Evolutionary conservation across 1,140 invertebrate genomes (phyloP), one percentile per base, ranked within the genome.

Genomic region (Conus betulinus): DNA sequence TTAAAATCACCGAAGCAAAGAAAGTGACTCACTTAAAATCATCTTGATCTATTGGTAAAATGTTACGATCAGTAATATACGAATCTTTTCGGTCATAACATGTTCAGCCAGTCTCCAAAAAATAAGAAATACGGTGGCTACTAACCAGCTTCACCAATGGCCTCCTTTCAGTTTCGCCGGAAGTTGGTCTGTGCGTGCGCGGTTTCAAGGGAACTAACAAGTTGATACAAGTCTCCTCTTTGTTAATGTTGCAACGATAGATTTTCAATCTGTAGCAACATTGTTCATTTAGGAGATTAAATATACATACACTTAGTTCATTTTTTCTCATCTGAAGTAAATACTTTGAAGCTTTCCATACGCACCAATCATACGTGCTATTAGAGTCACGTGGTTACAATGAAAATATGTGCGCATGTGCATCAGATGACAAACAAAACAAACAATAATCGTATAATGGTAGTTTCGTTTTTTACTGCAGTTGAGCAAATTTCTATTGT

Each of bases 141-240:
- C 85, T 60, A 57, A 79, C 85, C 85, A 57, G 71, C 85, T 79
- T 81, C 20, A 17, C 63, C 25, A 74, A 67, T 85, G 84, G 63
- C 84, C 84, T 85, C 85, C 85, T 87, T 87, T 87, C 85, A 87
- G 85, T 87, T 87, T 87, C 85, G 85, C 85, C 85, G 85, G 85
- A 87, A 87, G 85, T 87, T 5, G 53, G 55, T 84, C 82, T 76
- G 39, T 87, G 53, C 53, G 51, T 87, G 85, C 71, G 74, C 85
- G 52, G n/a, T 57, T 51, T 39, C 78, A 39, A 79, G 78, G 27
- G 78, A 79, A 39, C 27, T 76, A 60, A 60, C 57, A 60, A 71
- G 23, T 71, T 71, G 20, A 71, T 23, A 20, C 20, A 17, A 71
- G 11, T 60, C 57, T 60, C 57, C 7, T 71, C 67, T 71, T 23